Evolutionary conservation across 1,140 invertebrate species (phyloP), one percentile per base, ranked within the genome.

Genomic region (Melanaphis sacchari): DNA sequence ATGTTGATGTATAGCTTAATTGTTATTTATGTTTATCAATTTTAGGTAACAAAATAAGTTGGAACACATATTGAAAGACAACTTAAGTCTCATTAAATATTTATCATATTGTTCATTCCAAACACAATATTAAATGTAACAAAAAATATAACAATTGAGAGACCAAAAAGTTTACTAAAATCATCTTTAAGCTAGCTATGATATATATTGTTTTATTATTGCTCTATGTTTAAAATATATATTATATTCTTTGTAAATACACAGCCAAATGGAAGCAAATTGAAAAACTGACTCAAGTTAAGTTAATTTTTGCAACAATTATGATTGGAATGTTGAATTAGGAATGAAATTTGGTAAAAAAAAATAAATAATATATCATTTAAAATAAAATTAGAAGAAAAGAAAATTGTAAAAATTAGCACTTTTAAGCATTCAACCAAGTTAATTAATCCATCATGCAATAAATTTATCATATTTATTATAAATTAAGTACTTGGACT

Each of bases 261-360:
- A 92, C 90, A 82, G 90, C 90, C 90, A 92, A 92, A 92, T 90
- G 89, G 89, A 90, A 90, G 89, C 89, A 90, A 90, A 66, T 90
- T 90, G 89, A 90, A 90, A 59, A 90, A 59, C 24, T 41, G 38
- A 90, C 41, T 59, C 54, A 59, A 54, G 26, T 90, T 5, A 59
- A 90, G 54, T 90, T 90, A 59, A 90, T 41, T 90, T 90, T 90
- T 90, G 54, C 52, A 90, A 66, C 89, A 90, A 31, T 54, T 66
- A 26, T 41, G 52, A 92, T 92, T 92, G 90, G 90, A 92, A 92
- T 92, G 90, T 92, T 92, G 66, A 76, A 82, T 46, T 81, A 82
- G 90, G 90, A 92, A 92, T 92, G 76, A 82, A 82, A 82, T 92
- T 92, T 92, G 90, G 43, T 81, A 92, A 11, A 46, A 92, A 49